Evolutionary conservation across 53 echinoderm and acorn worm genomes (phyloP), one percentile per base, ranked within the genome.

Genomic region (Arbacia lixula): DNA sequence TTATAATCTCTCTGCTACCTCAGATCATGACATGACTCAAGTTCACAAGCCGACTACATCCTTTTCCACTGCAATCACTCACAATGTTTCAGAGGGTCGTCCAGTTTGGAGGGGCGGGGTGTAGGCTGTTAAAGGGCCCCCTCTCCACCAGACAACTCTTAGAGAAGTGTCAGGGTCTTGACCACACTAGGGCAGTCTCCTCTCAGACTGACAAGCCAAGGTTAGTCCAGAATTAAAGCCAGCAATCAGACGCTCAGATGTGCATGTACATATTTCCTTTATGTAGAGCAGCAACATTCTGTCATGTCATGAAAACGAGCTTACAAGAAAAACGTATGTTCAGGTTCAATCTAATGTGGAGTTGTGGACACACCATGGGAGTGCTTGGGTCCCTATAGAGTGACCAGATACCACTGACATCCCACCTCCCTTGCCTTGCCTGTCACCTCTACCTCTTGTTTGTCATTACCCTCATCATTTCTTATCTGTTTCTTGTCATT

Each of bases 81-180:
- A 12, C 1, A 37, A 81, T 81, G 82, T 81, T 63, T 63, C 82
- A n/a, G 64, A 62, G 64, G 82, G 41, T 29, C 33, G 24, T 81
- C 49, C 82, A 81, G 46, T 43, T 81, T 9, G 50, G 42, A 9
- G 17, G 82, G 82, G 82, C 46, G 50, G 82, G 82, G n/a, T 63
- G 31, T 63, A 81, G 50, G 49, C 82, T 63, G 63, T 43, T 81
- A 46, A 46, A 29, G 82, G 82, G 82, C 39, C 64, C 62, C 43
- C 64, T 61, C 41, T 24, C 62, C 42, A n/a, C n/a, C n/a, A 46
- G 8, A 46, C 82, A 62, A 12, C 63, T 50, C 6, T 25, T 58
- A 35, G 43, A 37, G 16, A 41, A 81, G 28, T 31, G 5, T 77
- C n/a, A 14, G 37, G 40, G 20, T 36, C 20, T 46, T 55, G 56